These are phyloP conservation scores for Macaria liturata DNA, from an alignment of 2,888 invertebrate species.

Conservation along the genomic window DNA sequence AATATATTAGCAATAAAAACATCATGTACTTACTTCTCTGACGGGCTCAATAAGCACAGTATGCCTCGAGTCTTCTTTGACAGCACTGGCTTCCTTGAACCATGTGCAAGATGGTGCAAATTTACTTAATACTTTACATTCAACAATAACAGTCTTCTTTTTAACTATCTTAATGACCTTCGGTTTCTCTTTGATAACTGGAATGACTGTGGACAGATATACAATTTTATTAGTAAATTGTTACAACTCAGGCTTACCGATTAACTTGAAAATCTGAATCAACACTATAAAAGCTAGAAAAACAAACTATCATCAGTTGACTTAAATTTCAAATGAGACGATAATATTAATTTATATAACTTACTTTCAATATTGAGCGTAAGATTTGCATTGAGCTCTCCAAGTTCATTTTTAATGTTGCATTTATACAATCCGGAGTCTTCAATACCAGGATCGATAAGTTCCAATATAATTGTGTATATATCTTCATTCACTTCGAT, in stretches of 20 bases:
- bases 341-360: conserved; percentile 47
- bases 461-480: conserved; percentile 93
- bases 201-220: conserved; percentile 86
- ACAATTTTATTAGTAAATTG: conserved; percentile 6
- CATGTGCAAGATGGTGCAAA: conserved; percentile 97
- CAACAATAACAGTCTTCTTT: conserved; percentile 95
- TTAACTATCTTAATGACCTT: conserved; percentile 95
- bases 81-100: conserved; percentile 93
- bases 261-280: background rate
- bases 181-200: conserved; percentile 96
- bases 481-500: conserved; percentile 90
- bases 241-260: background rate
- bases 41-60: conserved; percentile 90
- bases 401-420: conserved; percentile 97
- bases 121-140: conserved; percentile 96
- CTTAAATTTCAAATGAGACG: too few relatives aligned
- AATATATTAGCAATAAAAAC: too few relatives aligned
- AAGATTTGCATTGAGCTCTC: conserved; percentile 98
- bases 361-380: conserved; percentile 99
- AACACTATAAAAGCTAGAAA: background rate
- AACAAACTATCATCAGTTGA: too few relatives aligned
- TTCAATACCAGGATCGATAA: conserved; percentile 95
- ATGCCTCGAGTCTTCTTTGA: conserved; percentile 90
- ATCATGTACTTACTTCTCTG: conserved; percentile 84
- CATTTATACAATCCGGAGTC: conserved; percentile 99